Conservation (phyloP, 1,140 invertebrate genomes). For the Antheraea pernyi region DNA sequence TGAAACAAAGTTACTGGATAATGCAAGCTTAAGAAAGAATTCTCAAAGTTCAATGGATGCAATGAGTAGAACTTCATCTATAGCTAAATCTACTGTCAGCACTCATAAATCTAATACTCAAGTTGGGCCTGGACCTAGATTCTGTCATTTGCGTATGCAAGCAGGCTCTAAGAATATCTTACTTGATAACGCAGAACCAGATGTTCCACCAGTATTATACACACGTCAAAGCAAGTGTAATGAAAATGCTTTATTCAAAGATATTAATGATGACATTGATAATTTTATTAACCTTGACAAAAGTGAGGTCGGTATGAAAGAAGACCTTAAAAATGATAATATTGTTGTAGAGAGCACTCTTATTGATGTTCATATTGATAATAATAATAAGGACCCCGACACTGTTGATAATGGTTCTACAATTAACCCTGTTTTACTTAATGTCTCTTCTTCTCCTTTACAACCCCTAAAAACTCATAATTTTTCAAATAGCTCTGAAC, state of each 20-base stretch:
- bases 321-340: conserved; percentile 49
- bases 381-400: conserved; percentile 57
- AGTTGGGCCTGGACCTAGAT: conserved; percentile 82
- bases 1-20: conserved; percentile 40
- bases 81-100: conserved; percentile 71
- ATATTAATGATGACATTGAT: conserved; percentile 61
- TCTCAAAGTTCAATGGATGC: conserved; percentile 73
- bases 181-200: conserved; percentile 86
- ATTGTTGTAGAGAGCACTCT: conserved; percentile 69
- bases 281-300: conserved; percentile 65
- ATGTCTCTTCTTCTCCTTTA: conserved; percentile 67
- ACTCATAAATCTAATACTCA: conserved; percentile 72
- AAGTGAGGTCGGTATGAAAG: conserved; percentile 45
- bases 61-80: conserved; percentile 71
- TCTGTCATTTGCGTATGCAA: conserved; percentile 86
- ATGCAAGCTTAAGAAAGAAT: conserved; percentile 53
- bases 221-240: conserved; percentile 79
- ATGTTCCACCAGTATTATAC: conserved; percentile 84
- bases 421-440: conserved; percentile 65
- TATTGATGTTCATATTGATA: conserved; percentile 70
- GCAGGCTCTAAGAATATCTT: conserved; percentile 88
- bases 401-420: conserved; percentile 39
- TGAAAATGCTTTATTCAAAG: conserved; percentile 71
- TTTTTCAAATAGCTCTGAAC: conserved; percentile 59
- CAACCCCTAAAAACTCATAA: conserved; percentile 69